These are phyloP conservation scores for Otolemur crassicaudatus DNA, from an alignment of 2,797 vertebrate genomes.

Conservation along the genomic window DNA sequence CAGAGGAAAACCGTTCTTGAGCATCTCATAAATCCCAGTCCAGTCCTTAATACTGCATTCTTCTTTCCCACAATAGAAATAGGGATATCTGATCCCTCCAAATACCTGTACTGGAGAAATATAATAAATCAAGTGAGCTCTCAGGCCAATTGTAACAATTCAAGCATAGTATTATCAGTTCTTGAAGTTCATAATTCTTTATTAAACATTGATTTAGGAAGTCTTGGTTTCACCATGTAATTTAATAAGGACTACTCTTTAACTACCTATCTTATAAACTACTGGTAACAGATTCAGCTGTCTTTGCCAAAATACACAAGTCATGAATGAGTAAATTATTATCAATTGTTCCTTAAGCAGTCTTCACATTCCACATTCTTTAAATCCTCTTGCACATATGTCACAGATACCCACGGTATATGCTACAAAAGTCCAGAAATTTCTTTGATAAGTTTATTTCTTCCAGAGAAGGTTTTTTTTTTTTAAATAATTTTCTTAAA, in stretches of 20 bases:
- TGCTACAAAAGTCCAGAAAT: not conserved
- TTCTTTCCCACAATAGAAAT: too few relatives aligned
- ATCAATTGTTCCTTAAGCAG: not conserved
- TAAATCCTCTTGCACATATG: not conserved
- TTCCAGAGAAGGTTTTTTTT: not conserved
- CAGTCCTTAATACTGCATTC: too few relatives aligned
- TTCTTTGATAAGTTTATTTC: not conserved
- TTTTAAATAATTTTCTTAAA: too few relatives aligned
- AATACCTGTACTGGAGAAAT: not conserved
- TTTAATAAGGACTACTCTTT: not conserved
- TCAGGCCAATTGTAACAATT: not conserved
- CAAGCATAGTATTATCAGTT: not conserved
- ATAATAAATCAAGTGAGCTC: not conserved
- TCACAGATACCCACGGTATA: not conserved
- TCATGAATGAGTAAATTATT: too few relatives aligned
- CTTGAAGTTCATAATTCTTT: not conserved
- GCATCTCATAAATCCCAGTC: too few relatives aligned
- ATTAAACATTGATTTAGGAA: not conserved
- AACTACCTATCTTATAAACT: not conserved
- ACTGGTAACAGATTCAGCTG: not conserved
- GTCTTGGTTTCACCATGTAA: not conserved
- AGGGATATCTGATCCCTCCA: too few relatives aligned
- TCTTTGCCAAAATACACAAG: not conserved
- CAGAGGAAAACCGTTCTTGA: too few relatives aligned
- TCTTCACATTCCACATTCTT: not conserved